Evolutionary conservation across 2,797 vertebrate species (phyloP).

Genomic region (Tachyglossus aculeatus): DNA sequence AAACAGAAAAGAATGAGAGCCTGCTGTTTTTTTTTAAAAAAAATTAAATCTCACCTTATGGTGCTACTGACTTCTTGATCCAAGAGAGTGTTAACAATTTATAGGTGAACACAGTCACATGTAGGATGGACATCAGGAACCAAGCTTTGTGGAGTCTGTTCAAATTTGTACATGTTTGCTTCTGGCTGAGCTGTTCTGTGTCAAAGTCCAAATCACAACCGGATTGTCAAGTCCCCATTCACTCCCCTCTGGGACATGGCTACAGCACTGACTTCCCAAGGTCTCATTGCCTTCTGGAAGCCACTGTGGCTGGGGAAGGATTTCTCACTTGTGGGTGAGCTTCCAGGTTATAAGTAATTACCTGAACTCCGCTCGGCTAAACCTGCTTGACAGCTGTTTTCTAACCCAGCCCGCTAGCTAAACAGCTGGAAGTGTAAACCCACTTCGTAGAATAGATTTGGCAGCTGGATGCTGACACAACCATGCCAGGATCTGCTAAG

Average conservation of each 20-base stretch:
- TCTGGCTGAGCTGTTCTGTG: not conserved
- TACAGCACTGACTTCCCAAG: not conserved
- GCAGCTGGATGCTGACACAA: slow-evolving; percentile 34
- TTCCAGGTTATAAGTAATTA: no score
- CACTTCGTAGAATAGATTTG: no score
- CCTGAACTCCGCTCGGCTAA: no score
- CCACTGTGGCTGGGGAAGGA: no score
- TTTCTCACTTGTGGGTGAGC: no score
- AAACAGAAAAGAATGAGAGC: slow-evolving; percentile 14
- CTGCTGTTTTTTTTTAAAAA: slow-evolving; percentile 35
- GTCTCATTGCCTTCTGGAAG: no score
- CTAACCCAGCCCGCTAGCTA: no score
- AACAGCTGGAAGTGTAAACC: no score
- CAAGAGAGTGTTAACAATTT: slow-evolving; percentile 18
- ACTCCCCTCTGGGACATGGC: not conserved
- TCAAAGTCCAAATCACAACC: not conserved
- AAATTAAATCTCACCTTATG: slow-evolving; percentile 44
- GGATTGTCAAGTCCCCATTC: not conserved
- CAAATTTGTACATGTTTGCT: not conserved
- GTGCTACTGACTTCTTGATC: slow-evolving; percentile 52
- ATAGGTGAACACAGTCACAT: slow-evolving; percentile 24
- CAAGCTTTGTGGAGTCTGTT: slow-evolving; percentile 30
- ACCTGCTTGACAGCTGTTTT: no score
- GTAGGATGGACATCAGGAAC: slow-evolving; percentile 15
- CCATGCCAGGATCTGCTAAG: slow-evolving; percentile 30